A percentile compares a stretch with the other conserved stretches of the same genome.
Evolutionary conservation across 2,888 invertebrate species (phyloP).

Genomic region (Phengaris alcon): DNA sequence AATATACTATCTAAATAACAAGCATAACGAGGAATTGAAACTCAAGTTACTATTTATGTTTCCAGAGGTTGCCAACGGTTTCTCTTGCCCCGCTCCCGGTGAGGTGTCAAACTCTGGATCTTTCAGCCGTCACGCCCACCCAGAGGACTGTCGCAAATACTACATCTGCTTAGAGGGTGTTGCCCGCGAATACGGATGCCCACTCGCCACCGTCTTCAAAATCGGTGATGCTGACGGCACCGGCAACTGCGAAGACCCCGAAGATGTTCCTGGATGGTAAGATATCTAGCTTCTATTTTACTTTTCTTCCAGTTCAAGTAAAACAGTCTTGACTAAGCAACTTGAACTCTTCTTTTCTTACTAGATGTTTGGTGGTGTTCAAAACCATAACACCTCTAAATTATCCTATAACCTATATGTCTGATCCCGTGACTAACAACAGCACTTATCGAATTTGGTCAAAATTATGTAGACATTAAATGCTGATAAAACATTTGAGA

Average conservation of each 20-base stretch:
- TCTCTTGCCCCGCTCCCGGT: conserved; percentile 90
- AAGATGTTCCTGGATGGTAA: conserved; percentile 95
- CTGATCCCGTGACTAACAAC: conserved; percentile 75
- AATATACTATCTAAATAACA: background rate
- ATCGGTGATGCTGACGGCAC: conserved; percentile 94
- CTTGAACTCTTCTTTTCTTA: conserved; percentile 62
- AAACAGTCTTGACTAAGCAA: conserved; percentile 54
- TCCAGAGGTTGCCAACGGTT: conserved; percentile 94
- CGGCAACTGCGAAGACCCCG: conserved; percentile 96
- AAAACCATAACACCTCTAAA: conserved; percentile 55
- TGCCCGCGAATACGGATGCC: conserved; percentile 96
- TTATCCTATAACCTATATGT: conserved; percentile 57
- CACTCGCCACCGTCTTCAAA: conserved; percentile 96
- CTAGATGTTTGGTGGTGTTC: conserved; percentile 60
- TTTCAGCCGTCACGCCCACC: conserved; percentile 96
- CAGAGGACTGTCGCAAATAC: conserved; percentile 96
- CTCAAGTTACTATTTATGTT: conserved; percentile 36
- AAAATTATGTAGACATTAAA: background rate
- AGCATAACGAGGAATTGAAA: background rate
- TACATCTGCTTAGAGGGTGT: conserved; percentile 95
- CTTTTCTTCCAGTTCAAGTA: conserved; percentile 56
- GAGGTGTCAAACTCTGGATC: conserved; percentile 90
- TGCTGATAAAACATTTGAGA: background rate
- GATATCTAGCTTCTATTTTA: conserved; percentile 32
- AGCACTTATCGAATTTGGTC: conserved; percentile 45